phyloP scores from a whole-genome alignment of 2,888 invertebrate species.

The Yponomeuta malinellus region DNA sequence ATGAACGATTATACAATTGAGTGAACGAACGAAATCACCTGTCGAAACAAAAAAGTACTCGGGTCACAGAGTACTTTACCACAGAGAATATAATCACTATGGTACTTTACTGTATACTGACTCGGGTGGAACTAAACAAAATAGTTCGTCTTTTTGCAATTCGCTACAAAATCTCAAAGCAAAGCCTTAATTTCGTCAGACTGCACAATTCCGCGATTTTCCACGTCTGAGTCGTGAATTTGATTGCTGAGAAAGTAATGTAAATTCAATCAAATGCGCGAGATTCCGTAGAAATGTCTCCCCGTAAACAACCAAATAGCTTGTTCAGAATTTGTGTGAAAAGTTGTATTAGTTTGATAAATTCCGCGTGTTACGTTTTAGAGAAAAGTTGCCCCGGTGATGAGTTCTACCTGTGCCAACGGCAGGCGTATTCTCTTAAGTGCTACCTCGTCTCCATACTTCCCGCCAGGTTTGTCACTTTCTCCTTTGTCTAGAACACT shows the following conservation, averaged over 20 bases:
- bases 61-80: too few relatives aligned
- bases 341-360: slow-evolving; percentile 57
- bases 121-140: not conserved
- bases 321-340: slow-evolving; percentile 58
- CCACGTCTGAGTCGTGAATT: not conserved
- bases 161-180: not conserved
- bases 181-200: not conserved
- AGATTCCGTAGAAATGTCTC: slow-evolving; percentile 46
- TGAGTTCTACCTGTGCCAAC: slow-evolving; percentile 51
- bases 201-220: not conserved
- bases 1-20: not conserved
- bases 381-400: slow-evolving; percentile 57
- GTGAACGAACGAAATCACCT: not conserved
- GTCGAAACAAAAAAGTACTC: not conserved
- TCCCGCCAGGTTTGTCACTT: slow-evolving; percentile 54
- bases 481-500: not conserved
- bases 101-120: too few relatives aligned
- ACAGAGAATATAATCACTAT: too few relatives aligned
- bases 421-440: slow-evolving; percentile 48
- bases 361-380: slow-evolving; percentile 61
- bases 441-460: slow-evolving; percentile 52
- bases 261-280: not conserved
- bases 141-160: not conserved
- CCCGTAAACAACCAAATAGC: slow-evolving; percentile 60
- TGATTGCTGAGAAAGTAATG: not conserved